phyloP scores from a whole-genome alignment of 1,140 invertebrate species.

The Bombus turneri region DNA sequence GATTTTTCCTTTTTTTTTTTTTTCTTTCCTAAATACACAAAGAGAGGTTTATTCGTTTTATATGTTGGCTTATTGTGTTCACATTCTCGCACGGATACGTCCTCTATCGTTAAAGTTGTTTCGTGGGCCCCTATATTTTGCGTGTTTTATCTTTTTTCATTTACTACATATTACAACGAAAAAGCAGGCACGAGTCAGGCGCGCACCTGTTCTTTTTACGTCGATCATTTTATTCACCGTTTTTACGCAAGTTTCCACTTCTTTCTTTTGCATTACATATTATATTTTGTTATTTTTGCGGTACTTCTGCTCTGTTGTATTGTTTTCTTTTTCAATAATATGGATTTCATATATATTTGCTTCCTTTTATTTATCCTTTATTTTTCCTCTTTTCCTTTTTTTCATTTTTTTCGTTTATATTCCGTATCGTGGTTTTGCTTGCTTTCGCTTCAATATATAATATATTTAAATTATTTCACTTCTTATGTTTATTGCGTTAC shows the following conservation, averaged over 20 bases:
- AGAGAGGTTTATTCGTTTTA: constrained; percentile 28
- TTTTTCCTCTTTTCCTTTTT: constrained; percentile 29
- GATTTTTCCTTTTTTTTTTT: background rate
- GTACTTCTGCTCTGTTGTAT: constrained; percentile 62
- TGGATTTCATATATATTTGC: constrained; percentile 51
- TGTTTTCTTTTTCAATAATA: constrained; percentile 37
- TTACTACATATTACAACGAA: constrained; percentile 60
- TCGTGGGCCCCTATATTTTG: constrained; percentile 44
- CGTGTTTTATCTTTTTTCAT: background rate
- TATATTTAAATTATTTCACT: constrained; percentile 64
- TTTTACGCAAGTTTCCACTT: constrained; percentile 50
- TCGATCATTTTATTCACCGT: constrained; percentile 19
- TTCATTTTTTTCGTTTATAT: background rate
- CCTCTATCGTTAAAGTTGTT: constrained; percentile 21
- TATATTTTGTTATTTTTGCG: constrained; percentile 46
- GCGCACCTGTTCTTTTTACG: constrained; percentile 44
- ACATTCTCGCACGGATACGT: constrained; percentile 13
- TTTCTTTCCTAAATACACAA: constrained; percentile 32
- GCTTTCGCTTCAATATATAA: constrained; percentile 24
- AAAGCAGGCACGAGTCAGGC: constrained; percentile 54
- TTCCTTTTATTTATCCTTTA: background rate
- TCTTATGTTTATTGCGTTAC: constrained; percentile 57
- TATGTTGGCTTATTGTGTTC: background rate
- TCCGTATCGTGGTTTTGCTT: constrained; percentile 5
- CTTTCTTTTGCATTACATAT: constrained; percentile 31